Evolutionary conservation across 1,140 invertebrate species (phyloP), one percentile per base, ranked within the genome.

Genomic region (Drosophila sucinea): DNA sequence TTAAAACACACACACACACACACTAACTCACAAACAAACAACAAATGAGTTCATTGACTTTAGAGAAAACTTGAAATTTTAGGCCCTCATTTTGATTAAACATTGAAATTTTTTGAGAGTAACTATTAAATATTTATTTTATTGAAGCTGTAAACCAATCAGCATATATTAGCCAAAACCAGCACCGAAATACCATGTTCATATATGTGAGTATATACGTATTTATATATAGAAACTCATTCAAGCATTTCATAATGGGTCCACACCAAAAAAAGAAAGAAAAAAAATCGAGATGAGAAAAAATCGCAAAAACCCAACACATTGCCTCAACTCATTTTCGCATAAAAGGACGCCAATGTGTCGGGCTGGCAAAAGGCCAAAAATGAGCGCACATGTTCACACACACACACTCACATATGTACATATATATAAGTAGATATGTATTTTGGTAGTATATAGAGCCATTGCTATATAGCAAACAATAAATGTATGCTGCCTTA

Each of bases 281-380:
- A 70, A 67, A 70, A 60, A 57, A n/a, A 68, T 35, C 25, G 33
- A 8, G 32, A 57, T 71, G 74, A 62, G 58, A 66, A 75, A 82
- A 80, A 81, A 76, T 66, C 60, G 77, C 77, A 61, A 51, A 51
- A 70, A 38, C 63, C 76, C 79, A 86, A 81, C 82, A 85, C 75
- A 82, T 82, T 87, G 79, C 83, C 83, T 83, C 83, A 87, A 84
- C 84, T 89, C 85, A 89, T 89, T 89, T 89, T 89, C 80, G 62
- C 77, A 89, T 89, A 90, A 84, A 81, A 75, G 80, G 84, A 89
- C 84, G 84, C 84, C 84, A 89, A 81, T 78, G 85, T 84, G 84
- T 82, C 84, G 85, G 81, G 41, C 69, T 89, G 84, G 84, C 84
- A 79, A 78, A 81, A 90, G 78, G 85, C 84, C 84, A 89, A 89